Evolutionary conservation across 2,797 vertebrate genomes (phyloP), one percentile per base, ranked within the genome.

Genomic region (Taenioides sp.): DNA sequence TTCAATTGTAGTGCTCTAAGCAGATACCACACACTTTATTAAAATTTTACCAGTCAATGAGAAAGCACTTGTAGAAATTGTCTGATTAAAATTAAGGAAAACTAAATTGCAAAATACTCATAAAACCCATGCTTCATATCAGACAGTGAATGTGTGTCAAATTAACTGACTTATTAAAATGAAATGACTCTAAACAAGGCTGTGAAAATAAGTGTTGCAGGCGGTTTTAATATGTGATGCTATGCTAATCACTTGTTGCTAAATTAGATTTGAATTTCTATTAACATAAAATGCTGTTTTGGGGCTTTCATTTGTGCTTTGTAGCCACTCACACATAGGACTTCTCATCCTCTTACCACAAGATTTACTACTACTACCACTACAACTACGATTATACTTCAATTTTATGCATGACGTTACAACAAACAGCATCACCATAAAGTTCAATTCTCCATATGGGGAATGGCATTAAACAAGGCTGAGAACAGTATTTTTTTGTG

Each of bases 41-140:
- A 90, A 88, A 87, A 66, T 84, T 90, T 92, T 88, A 92, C 87
- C 68, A 69, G 75, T 80, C 77, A 75, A 86, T 84, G 84, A 82
- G 75, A 75, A 86, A 77, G 84, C 85, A 84, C 76, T 86, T 82
- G 57, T 79, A 70, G 58, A 66, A 60, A 40, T 43, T 66, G 82
- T 78, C 70, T 81, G 86, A 91, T 89, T 89, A 86, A 87, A 87
- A 83, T 86, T 62, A 83, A 79, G 84, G 70, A 52, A 75, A 63
- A 27, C 71, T 78, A 71, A 81, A 87, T 87, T 80, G 78, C 47
- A 81, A 83, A 65, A 84, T 75, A 75, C 80, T 82, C 61, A 9
- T 65, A 69, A 87, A 85, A 87, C 83, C 79, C 70, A 84, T 81
- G 80, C 77, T 86, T 79, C 78, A 81, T 85, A 78, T 84, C 69